Percentiles rank a stretch among this genome's conserved stretches.
These are phyloP conservation scores for Falco novaeseelandiae DNA, from an alignment of 2,797 vertebrate species.

Conservation along the genomic window DNA sequence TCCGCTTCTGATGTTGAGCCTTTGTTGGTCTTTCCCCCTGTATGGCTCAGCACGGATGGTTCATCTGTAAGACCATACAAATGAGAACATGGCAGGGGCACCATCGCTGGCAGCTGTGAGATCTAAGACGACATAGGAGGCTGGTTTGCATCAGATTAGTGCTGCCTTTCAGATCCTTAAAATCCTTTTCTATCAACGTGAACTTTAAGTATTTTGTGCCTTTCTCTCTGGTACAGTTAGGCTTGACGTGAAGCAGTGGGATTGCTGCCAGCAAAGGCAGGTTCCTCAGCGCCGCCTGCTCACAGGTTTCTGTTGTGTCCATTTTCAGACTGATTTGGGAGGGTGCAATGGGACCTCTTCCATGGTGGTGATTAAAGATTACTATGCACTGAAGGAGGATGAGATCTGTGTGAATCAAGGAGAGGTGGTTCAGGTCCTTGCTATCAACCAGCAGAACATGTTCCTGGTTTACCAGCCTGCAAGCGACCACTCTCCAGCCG, in stretches of 20 bases:
- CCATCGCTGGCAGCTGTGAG: not conserved
- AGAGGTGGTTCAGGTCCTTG: constrained; percentile 93
- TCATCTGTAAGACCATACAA: not conserved
- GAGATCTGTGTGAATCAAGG: constrained; percentile 95
- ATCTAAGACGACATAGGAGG: not conserved
- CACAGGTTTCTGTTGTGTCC: constrained; percentile 40
- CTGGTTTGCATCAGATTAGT: not conserved
- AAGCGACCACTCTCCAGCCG: constrained; percentile 90
- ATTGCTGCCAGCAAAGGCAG: not conserved
- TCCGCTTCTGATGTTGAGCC: not conserved
- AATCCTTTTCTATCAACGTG: not conserved
- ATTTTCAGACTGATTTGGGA: constrained; percentile 80
- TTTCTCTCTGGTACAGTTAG: not conserved
- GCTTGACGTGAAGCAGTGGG: not conserved
- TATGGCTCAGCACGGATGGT: not conserved
- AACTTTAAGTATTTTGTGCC: not conserved
- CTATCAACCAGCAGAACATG: constrained; percentile 98
- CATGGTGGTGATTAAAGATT: constrained; percentile 94
- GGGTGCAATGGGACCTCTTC: constrained; percentile 92
- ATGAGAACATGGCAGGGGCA: not conserved
- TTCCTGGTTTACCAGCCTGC: constrained; percentile 94
- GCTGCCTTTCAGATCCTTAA: not conserved
- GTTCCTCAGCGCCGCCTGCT: not conserved
- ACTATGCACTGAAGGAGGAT: constrained; percentile 97
- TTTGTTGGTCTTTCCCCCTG: rapidly evolving